Conservation (phyloP, 2,888 invertebrate species). For the Lasioglossum leucozonium region DNA sequence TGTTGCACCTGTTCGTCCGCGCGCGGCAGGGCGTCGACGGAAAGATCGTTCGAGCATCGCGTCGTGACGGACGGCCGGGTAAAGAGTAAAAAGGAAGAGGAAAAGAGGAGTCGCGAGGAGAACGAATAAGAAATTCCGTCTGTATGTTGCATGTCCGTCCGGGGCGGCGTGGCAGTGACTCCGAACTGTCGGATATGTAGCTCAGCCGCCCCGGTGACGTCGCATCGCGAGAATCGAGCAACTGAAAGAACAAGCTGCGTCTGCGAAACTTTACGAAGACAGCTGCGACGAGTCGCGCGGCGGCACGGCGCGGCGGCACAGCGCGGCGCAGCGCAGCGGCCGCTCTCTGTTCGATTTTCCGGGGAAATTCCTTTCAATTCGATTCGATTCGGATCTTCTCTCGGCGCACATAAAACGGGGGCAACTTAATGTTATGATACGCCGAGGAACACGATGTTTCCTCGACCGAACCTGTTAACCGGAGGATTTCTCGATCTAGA, state of each 20-base stretch:
- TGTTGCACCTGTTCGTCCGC: not conserved
- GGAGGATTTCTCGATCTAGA: not conserved
- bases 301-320: not conserved
- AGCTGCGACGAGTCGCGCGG: constrained; percentile 53
- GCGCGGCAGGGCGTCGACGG: too few relatives aligned
- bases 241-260: constrained; percentile 46
- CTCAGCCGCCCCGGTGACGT: constrained; percentile 29
- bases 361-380: not conserved
- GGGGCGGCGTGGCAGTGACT: constrained; percentile 38
- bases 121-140: not conserved
- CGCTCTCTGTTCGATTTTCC: not conserved
- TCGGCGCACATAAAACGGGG: not conserved
- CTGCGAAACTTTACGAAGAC: constrained; percentile 65
- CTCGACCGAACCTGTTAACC: not conserved
- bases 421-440: constrained; percentile 4
- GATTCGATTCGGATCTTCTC: not conserved
- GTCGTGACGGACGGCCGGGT: not conserved
- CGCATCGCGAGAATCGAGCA: constrained; percentile 47
- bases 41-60: constrained; percentile 1
- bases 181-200: constrained; percentile 24
- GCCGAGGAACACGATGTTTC: not conserved
- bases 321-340: too few relatives aligned
- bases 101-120: not conserved
- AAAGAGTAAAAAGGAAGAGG: not conserved
- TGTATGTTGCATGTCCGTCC: not conserved